These are phyloP conservation scores for Philopotamus ludificatus DNA, from an alignment of 1,140 invertebrate genomes.

Conservation along the genomic window DNA sequence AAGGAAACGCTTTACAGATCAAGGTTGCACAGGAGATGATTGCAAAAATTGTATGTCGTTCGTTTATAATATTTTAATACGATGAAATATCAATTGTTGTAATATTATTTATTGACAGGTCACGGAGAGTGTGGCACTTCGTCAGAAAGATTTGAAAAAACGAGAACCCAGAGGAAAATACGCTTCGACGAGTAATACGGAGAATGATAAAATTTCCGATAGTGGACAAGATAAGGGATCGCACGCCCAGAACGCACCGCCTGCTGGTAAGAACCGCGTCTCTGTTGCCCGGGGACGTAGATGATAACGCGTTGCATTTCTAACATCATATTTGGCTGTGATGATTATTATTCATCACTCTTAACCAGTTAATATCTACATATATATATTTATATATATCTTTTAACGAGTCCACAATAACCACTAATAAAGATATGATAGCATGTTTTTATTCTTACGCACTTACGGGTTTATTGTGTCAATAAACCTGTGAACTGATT, in stretches of 20 bases:
- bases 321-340: too few species aligned
- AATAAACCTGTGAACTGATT: too few species aligned
- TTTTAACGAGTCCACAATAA: too few species aligned
- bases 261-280: slow-evolving; percentile 46
- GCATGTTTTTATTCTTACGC: too few species aligned
- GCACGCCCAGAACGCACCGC: slow-evolving; percentile 44
- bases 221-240: slow-evolving; percentile 39
- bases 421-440: too few species aligned
- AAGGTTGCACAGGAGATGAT: slow-evolving; percentile 45
- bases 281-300: slow-evolving; percentile 26
- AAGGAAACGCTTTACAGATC: slow-evolving; percentile 57
- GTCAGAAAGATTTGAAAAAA: slow-evolving; percentile 49
- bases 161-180: slow-evolving; percentile 46
- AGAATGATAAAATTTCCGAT: slow-evolving; percentile 18
- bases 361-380: too few species aligned
- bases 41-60: slow-evolving; percentile 26
- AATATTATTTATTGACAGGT: slow-evolving; percentile 44
- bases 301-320: too few species aligned
- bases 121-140: slow-evolving; percentile 47
- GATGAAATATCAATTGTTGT: not conserved
- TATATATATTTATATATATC: too few species aligned
- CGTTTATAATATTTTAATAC: not conserved
- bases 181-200: slow-evolving; percentile 13
- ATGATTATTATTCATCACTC: too few species aligned
- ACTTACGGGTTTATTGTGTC: too few species aligned